Percentiles rank a stretch among this genome's conserved stretches.
Conservation (phyloP, 2,113 vertebrate genomes). For the Ibidorhyncha struthersii region DNA sequence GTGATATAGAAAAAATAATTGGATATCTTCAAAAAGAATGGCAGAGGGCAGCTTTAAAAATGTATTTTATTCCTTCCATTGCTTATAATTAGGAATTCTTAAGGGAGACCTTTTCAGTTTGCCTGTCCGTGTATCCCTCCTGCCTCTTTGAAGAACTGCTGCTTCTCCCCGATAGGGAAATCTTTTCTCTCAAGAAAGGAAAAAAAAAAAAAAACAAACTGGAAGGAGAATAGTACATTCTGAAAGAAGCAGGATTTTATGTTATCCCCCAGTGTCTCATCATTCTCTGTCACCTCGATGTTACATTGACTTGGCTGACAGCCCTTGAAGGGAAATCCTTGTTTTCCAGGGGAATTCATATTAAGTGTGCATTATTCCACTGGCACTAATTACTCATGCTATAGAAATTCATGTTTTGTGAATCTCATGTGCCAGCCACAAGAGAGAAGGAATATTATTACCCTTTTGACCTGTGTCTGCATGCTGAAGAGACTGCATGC, state of each 20-base stretch:
- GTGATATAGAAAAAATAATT: constrained; percentile 35
- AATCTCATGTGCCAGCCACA: neutral
- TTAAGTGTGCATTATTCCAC: neutral
- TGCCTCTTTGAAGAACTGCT: constrained; percentile 42
- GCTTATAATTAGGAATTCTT: constrained; percentile 57
- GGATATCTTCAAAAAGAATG: constrained; percentile 21
- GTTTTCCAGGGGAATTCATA: neutral
- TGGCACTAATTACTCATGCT: neutral
- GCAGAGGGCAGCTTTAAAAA: constrained; percentile 49
- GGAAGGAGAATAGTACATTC: neutral
- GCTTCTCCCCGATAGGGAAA: neutral
- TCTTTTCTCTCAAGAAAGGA: neutral
- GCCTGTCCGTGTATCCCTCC: neutral
- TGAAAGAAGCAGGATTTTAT: constrained; percentile 4
- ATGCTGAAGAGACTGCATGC: neutral
- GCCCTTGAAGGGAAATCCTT: constrained; percentile 7
- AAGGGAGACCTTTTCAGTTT: constrained; percentile 15
- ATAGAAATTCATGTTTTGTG: neutral
- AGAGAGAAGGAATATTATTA: constrained; percentile 19
- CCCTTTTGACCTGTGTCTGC: neutral
- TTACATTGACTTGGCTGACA: constrained; percentile 36
- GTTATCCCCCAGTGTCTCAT: constrained; percentile 13
- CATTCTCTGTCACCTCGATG: neutral
- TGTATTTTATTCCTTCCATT: constrained; percentile 49
- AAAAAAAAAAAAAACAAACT: neutral